Evolutionary conservation across 2,113 vertebrate genomes (phyloP), one percentile per base, ranked within the genome.

Genomic region (Aix galericulata): DNA sequence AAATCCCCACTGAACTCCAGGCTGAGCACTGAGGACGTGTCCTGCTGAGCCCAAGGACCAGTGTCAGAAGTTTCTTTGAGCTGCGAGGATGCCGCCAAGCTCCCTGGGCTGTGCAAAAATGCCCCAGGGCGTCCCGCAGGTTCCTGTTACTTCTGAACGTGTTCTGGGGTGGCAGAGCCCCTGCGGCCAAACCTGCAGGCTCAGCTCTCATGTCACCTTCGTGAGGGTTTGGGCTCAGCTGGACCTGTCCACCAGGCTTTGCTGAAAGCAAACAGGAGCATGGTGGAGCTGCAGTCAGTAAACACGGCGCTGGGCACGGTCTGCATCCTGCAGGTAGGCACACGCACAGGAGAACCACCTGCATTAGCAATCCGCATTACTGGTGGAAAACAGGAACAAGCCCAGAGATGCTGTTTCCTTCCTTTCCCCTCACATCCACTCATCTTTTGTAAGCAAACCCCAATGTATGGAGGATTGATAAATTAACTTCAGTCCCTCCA

Each of bases 281-380:
- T 3, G 0, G 53, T 0, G 0, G 62, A 73, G 69, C 21, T 7
- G 26, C 13, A 53, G 9, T 9, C 29, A n/a, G 63, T 34, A 82
- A 3, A 18, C 68, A 21, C 7, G 0, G 80, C 1, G 0, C 74
- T 18, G 68, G 34, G 1, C 38, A 50, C 2, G 4, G 17, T 59
- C 48, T 62, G 40, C 58, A 40, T 74, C 85, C 1, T 34, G 26
- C 83, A 74, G 67, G 78, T 17, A 15, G 69, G 89, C 55, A 64
- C 53, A 73, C 78, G 63, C n/a, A 40, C 17, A 25, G 31, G 34
- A 66, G 73, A 76, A 32, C 58, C 55, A 50, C 22, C 60, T 17
- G 50, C 9, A 9, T 60, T 48, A 59, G 27, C 8, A 7, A 17
- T 9, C 82, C 68, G 36, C 56, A 15, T 32, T 81, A 2, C 77